Evolutionary conservation across 2,797 vertebrate species (phyloP), one percentile per base, ranked within the genome.

Genomic region (Notamacropus eugenii): DNA sequence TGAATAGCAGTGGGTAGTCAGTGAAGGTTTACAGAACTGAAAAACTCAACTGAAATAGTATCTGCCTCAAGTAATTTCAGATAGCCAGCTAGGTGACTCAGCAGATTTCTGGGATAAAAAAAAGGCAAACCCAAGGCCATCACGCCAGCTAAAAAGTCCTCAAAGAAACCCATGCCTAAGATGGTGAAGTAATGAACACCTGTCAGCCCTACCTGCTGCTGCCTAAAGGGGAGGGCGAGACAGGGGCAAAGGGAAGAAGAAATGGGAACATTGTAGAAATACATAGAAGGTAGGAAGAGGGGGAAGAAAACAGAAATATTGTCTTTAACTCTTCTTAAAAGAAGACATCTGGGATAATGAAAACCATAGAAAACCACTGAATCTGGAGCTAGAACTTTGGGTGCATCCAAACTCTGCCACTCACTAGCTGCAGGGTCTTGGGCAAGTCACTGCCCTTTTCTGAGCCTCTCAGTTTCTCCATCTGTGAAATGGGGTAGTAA

Each of bases 51-150:
- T 46, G 22, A 46, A 50, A 67, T 13, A n/a, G 27, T 50, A 50
- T 46, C 24, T 46, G 40, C 24, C 40, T 50, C 22, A 27, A 46
- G 27, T 87, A 87, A 87, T 46, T 87, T 46, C 50, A 50, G 74
- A 87, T 24, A 92, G 14, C 57, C 92, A 14, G 67, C 58, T n/a
- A 52, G 11, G 29, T 54, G 27, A 94, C 90, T 14, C 40, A 90
- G 55, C 34, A 93, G 58, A 96, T 74, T 92, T 96, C 82, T 91
- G 90, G 92, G n/a, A 50, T 95, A 93, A 94, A 94, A 87, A 40
- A 40, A 62, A 34, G 90, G 10, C 67, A 55, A 93, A 95, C 19
- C 19, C 90, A 95, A 90, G 59, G 50, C 16, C 67, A 93, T 0
- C 54, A 29, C 5, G 55, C 31, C 31, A 91, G 9, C 92, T 92